Conservation (phyloP, 2,888 invertebrate genomes). For the Globia sparganii region DNA sequence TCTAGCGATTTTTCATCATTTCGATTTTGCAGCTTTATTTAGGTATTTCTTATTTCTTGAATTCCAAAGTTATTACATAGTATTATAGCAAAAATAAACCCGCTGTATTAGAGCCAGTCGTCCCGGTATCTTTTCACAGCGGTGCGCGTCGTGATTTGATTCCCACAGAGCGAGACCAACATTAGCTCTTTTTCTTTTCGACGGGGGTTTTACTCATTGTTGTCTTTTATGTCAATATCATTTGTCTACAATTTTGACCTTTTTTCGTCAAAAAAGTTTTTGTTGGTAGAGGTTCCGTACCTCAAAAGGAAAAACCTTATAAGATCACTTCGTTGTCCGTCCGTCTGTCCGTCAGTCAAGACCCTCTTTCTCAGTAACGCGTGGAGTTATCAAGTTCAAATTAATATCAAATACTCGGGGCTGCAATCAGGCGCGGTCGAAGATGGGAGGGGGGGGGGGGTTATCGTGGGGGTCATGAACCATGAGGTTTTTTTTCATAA, state of each 20-base stretch:
- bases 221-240: conserved; percentile 61
- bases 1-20: background rate
- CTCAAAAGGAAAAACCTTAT: no score
- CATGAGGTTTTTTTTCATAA: no score
- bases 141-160: conserved; percentile 89
- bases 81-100: conserved; percentile 62
- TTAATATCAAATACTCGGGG: no score
- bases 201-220: conserved; percentile 68
- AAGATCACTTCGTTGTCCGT: no score
- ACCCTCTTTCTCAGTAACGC: no score
- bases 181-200: conserved; percentile 61
- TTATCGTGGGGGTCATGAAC: no score
- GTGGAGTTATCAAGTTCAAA: no score
- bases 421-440: no score
- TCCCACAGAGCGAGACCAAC: conserved; percentile 84
- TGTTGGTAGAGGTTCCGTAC: background rate
- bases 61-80: background rate
- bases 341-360: no score
- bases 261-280: background rate
- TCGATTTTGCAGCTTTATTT: background rate
- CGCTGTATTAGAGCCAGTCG: conserved; percentile 74
- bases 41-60: background rate
- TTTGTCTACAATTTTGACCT: conserved; percentile 40
- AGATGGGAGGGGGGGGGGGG: no score
- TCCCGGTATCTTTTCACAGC: conserved; percentile 83